Conservation (phyloP, 1,140 invertebrate species). For the Cyclina sinensis region DNA sequence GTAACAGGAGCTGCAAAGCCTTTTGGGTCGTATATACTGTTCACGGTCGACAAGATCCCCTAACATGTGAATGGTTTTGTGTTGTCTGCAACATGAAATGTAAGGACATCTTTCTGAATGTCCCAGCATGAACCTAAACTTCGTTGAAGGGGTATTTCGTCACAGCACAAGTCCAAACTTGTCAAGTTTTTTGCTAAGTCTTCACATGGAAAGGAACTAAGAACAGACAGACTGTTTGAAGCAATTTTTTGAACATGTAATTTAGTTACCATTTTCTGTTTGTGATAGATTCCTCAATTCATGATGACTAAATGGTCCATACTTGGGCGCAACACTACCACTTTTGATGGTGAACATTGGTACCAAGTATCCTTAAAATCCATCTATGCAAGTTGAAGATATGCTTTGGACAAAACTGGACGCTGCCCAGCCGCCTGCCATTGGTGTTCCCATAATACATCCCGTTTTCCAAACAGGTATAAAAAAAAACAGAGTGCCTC, state of each 20-base stretch:
- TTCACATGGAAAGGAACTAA: slow-evolving; percentile 40
- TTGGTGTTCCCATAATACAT: too few relatives aligned
- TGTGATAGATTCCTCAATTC: too few relatives aligned
- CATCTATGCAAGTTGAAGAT: too few relatives aligned
- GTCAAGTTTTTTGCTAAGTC: slow-evolving; percentile 63
- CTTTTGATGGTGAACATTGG: too few relatives aligned
- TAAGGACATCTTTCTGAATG: slow-evolving; percentile 62
- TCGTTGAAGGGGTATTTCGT: slow-evolving; percentile 46
- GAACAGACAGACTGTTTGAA: slow-evolving; percentile 55
- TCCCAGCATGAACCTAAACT: slow-evolving; percentile 70
- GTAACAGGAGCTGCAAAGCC: slow-evolving; percentile 55
- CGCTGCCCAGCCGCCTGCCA: too few relatives aligned
- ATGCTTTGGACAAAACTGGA: too few relatives aligned
- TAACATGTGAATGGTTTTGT: slow-evolving; percentile 56
- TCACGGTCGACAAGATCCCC: slow-evolving; percentile 57
- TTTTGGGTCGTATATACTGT: slow-evolving; percentile 68
- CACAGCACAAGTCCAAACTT: slow-evolving; percentile 32
- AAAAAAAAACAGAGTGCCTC: too few relatives aligned
- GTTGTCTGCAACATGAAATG: background rate
- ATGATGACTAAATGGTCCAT: too few relatives aligned
- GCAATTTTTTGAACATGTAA: slow-evolving; percentile 67
- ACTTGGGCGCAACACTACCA: too few relatives aligned
- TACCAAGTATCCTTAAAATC: too few relatives aligned
- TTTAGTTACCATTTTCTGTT: too few relatives aligned
- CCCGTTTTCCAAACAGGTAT: too few relatives aligned